These are phyloP conservation scores for Chaetophractus vellerosus DNA, from an alignment of 2,797 vertebrate genomes.

Conservation along the genomic window DNA sequence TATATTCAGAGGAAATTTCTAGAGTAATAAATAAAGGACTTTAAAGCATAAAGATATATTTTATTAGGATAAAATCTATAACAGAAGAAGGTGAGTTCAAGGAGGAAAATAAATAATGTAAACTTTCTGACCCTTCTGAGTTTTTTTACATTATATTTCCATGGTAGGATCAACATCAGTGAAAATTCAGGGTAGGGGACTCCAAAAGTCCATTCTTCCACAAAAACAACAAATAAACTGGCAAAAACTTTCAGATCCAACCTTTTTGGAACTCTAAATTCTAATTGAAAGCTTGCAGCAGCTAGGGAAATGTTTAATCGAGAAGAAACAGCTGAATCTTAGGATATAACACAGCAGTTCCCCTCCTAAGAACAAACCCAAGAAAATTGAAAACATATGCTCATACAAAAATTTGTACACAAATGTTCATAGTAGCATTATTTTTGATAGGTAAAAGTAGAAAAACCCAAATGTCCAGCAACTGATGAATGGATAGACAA, in stretches of 20 bases:
- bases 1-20: neutral
- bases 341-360: neutral
- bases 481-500: neutral
- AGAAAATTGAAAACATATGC: neutral
- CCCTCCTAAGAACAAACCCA: neutral
- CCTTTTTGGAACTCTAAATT: neutral
- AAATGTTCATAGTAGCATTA: neutral
- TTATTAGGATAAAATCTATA: neutral
- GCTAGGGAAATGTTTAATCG: neutral
- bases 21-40: neutral
- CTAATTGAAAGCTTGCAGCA: neutral
- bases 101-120: neutral
- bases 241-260: neutral
- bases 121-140: neutral
- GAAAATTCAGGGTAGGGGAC: neutral
- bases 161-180: neutral
- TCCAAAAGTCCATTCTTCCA: neutral
- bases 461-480: neutral
- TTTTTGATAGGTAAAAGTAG: neutral
- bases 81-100: neutral
- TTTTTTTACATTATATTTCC: neutral
- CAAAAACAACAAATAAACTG: neutral
- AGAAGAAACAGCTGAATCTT: neutral
- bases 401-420: neutral
- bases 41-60: neutral